Conservation (phyloP, 1,140 invertebrate genomes). For the Diachasmimorpha longicaudata region DNA sequence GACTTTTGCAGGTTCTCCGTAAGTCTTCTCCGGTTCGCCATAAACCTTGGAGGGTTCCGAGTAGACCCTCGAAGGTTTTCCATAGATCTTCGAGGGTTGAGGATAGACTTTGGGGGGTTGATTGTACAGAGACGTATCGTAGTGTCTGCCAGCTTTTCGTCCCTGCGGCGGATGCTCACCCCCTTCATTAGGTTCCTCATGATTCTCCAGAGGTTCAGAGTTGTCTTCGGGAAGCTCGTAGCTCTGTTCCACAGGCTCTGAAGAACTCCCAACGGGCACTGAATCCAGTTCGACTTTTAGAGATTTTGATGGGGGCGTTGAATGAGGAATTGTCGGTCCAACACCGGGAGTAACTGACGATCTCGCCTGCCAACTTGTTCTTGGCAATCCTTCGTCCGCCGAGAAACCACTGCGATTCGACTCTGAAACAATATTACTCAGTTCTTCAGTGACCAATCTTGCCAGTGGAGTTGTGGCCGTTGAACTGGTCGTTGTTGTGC, state of each 20-base stretch:
- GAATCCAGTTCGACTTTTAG: slow-evolving; percentile 36
- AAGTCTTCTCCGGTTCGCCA: slow-evolving; percentile 60
- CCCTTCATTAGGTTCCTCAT: slow-evolving; percentile 39
- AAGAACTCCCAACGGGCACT: slow-evolving; percentile 41
- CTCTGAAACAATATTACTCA: slow-evolving; percentile 62
- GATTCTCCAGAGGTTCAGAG: slow-evolving; percentile 41
- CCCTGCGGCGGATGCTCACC: slow-evolving; percentile 42
- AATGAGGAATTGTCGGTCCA: slow-evolving; percentile 27
- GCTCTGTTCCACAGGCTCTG: slow-evolving; percentile 45
- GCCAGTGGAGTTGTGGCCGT: slow-evolving; percentile 34
- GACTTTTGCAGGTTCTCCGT: slow-evolving; percentile 48
- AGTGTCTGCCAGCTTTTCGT: slow-evolving; percentile 56
- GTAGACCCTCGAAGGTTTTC: slow-evolving; percentile 47
- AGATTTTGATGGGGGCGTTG: slow-evolving; percentile 11
- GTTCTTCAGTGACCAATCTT: slow-evolving; percentile 58
- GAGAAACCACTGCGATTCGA: slow-evolving; percentile 65
- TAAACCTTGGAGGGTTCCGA: slow-evolving; percentile 59
- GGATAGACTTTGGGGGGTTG: slow-evolving; percentile 58
- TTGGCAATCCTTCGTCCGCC: slow-evolving; percentile 63
- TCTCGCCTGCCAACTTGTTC: slow-evolving; percentile 52
- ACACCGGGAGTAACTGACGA: slow-evolving; percentile 38
- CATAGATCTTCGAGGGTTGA: slow-evolving; percentile 57
- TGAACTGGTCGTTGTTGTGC: slow-evolving; percentile 19
- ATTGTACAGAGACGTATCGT: slow-evolving; percentile 61
- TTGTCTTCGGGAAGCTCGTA: slow-evolving; percentile 48